Conservation (phyloP, 1,140 invertebrate genomes). For the Trichonephila clavipes region DNA sequence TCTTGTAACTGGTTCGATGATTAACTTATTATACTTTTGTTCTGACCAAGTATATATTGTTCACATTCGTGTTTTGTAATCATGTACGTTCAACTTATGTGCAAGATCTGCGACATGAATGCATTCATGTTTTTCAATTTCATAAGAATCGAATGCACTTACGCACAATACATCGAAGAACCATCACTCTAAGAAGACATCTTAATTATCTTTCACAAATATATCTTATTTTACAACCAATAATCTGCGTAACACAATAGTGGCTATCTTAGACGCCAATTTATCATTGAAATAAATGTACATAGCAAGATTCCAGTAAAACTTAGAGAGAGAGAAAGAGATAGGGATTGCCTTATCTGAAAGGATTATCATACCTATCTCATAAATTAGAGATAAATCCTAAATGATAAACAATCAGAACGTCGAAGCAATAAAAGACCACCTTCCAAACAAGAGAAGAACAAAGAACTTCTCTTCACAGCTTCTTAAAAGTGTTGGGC, state of each 20-base stretch:
- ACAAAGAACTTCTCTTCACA: slow-evolving; percentile 46
- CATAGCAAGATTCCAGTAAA: neutral
- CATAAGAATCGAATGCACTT: neutral
- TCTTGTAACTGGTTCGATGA: too few relatives aligned
- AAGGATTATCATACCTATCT: slow-evolving; percentile 32
- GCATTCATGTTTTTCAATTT: neutral
- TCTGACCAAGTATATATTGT: too few relatives aligned
- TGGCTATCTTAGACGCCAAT: neutral
- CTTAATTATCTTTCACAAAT: neutral
- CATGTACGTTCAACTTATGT: too few relatives aligned
- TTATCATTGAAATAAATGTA: neutral
- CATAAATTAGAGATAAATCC: slow-evolving; percentile 50
- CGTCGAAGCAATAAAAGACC: slow-evolving; percentile 1
- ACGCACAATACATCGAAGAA: neutral
- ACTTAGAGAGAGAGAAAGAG: neutral
- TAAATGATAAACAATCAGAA: slow-evolving; percentile 50
- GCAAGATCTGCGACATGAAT: too few relatives aligned
- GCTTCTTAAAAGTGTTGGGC: slow-evolving; percentile 6
- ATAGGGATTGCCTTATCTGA: neutral
- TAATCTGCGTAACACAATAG: slow-evolving; percentile 19
- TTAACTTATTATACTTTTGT: too few relatives aligned
- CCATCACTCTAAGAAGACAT: neutral
- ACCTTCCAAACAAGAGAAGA: neutral
- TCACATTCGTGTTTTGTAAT: too few relatives aligned
- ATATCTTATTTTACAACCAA: slow-evolving; percentile 19